Conservation (phyloP, 2,888 invertebrate genomes). For the Drosophila pullipes region DNA sequence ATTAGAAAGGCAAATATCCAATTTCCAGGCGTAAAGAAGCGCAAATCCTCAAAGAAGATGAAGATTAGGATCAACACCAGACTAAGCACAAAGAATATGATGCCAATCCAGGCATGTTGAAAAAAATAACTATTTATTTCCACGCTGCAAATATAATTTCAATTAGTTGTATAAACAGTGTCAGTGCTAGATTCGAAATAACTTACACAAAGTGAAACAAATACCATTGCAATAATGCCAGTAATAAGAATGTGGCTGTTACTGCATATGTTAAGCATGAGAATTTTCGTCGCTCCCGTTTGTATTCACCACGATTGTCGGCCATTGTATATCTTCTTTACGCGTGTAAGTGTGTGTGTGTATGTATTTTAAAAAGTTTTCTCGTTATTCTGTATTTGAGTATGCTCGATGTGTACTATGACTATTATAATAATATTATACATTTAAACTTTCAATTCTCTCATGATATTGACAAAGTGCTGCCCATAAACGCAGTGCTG, state of each 20-base stretch:
- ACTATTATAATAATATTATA: not conserved
- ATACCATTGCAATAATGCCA: slow-evolving; percentile 46
- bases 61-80: slow-evolving; percentile 43
- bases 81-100: slow-evolving; percentile 42
- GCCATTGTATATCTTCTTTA: slow-evolving; percentile 9
- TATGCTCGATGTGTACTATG: not conserved
- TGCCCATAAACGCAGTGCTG: slow-evolving; percentile 32
- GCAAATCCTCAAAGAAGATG: slow-evolving; percentile 59
- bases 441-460: not conserved
- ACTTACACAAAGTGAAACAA: slow-evolving; percentile 47
- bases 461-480: slow-evolving; percentile 21
- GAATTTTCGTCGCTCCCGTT: slow-evolving; percentile 33
- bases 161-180: too few relatives aligned
- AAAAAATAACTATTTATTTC: slow-evolving; percentile 28
- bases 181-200: not conserved
- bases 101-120: slow-evolving; percentile 41
- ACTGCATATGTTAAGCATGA: slow-evolving; percentile 27
- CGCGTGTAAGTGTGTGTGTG: not conserved
- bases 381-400: not conserved
- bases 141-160: slow-evolving; percentile 1
- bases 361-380: not conserved
- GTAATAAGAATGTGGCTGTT: slow-evolving; percentile 18
- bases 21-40: slow-evolving; percentile 47
- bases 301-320: slow-evolving; percentile 15
- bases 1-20: slow-evolving; percentile 54